Base-by-base conservation (phyloP, 2,797 vertebrate genomes). In the Oryzias sinensis region DNA sequence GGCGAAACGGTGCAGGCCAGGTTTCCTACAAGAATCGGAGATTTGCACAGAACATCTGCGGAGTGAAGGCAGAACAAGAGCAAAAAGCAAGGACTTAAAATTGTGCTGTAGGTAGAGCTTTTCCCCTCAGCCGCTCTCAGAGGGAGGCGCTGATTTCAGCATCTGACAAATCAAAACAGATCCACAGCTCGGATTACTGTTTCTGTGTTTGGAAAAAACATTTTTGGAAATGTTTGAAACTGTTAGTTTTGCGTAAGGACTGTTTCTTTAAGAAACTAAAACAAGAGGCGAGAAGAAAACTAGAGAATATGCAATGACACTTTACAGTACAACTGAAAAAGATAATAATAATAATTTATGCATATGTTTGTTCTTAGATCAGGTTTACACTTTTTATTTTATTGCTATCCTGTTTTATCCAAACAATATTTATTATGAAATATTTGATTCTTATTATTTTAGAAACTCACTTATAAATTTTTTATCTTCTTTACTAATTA, bases 1-100 rank as follows among this genome's bases (percentile, higher is more conserved):
- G 80, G 79, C 75, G 68, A 90, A 84, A 81, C 62, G 79, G 83
- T 78, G 82, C 81, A 2, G 87, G 77, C 77, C 87, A 81, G 83
- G 86, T 87, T 87, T 83, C 72, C 80, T 57, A 71, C 76, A 84
- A 84, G 83, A 84, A 76, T 54, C 43, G 52, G 81, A 87, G 85
- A 84, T 83, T 87, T 85, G 71, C 66, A 37, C 74, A 8, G 56
- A 79, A 70, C 70, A 56, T 77, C 80, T 72, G 72, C 68, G 76
- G 70, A 82, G 76, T 78, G 68, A 68, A 47, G 58, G 76, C 67
- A 74, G 59, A 62, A 59, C 60, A 29, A 67, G 77, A 80, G 78
- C 76, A 85, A 84, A 85, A 82, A 76, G 80, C 74, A 74, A 69
- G 79, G 82, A 82, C 83, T 84, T 79, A 76, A 79, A 82, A 79